Evolutionary conservation across 1,140 invertebrate species (phyloP).

Genomic region (Microvelia longipes): DNA sequence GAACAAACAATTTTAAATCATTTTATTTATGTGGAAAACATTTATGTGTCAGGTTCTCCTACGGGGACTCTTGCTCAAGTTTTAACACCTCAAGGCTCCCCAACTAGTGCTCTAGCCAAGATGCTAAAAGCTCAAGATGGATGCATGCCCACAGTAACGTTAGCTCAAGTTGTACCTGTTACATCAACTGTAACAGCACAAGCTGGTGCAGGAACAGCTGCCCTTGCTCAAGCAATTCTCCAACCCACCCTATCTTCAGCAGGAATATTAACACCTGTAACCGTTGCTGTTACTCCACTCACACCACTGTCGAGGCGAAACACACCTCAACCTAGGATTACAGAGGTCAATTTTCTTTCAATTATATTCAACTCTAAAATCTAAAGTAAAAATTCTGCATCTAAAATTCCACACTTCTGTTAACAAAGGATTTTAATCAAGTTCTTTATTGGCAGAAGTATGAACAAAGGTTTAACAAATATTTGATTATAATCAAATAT

Average conservation of each 20-base stretch:
- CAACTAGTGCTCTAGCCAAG: neutral
- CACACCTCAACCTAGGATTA: slow-evolving; percentile 32
- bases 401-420: too few species aligned
- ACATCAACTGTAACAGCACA: neutral
- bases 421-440: too few species aligned
- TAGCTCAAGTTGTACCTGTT: neutral
- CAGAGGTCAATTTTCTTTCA: slow-evolving; percentile 29
- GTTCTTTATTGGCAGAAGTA: too few species aligned
- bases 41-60: too few species aligned
- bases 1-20: too few species aligned
- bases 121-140: neutral
- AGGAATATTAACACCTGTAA: slow-evolving; percentile 41
- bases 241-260: slow-evolving; percentile 39
- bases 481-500: too few species aligned
- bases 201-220: slow-evolving; percentile 19
- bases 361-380: slow-evolving; percentile 26
- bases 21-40: too few species aligned
- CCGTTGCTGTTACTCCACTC: slow-evolving; percentile 22
- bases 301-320: neutral
- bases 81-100: neutral
- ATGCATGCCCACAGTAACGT: neutral
- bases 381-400: too few species aligned
- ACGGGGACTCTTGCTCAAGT: neutral
- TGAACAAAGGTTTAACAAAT: too few species aligned
- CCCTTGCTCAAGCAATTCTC: slow-evolving; percentile 51